These are phyloP conservation scores for Leptopilina drosophilae DNA, from an alignment of 2,888 invertebrate genomes.

Conservation along the genomic window DNA sequence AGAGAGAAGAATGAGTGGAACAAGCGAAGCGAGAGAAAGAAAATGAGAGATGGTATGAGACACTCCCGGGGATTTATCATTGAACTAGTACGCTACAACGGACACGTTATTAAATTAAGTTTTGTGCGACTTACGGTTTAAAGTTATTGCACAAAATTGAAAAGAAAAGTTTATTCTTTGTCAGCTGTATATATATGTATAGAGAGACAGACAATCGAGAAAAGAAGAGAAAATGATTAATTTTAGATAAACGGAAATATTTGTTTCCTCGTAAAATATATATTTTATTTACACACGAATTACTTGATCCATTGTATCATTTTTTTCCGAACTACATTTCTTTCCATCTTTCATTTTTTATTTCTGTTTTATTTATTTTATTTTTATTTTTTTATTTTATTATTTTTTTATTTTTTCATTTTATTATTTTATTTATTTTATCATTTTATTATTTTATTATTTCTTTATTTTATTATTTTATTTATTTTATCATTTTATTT, in stretches of 20 bases:
- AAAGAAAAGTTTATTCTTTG: not conserved
- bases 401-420: not conserved
- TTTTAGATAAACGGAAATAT: no score
- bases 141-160: conserved; percentile 54
- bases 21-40: conserved; percentile 44
- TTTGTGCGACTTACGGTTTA: conserved; percentile 62
- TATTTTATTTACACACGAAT: not conserved
- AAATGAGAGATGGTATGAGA: conserved; percentile 45
- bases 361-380: not conserved
- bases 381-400: not conserved
- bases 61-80: conserved; percentile 65
- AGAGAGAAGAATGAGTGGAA: conserved; percentile 33
- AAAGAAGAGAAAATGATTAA: no score
- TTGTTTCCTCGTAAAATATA: no score
- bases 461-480: not conserved
- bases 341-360: not conserved
- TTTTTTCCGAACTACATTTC: not conserved
- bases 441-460: no score
- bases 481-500: no score
- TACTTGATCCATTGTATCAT: not conserved
- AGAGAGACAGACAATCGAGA: no score
- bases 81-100: conserved; percentile 56
- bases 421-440: no score
- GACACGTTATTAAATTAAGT: conserved; percentile 69
- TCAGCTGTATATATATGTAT: not conserved